Conservation (phyloP, 2,797 vertebrate genomes). For the Chloroceryle inda region DNA sequence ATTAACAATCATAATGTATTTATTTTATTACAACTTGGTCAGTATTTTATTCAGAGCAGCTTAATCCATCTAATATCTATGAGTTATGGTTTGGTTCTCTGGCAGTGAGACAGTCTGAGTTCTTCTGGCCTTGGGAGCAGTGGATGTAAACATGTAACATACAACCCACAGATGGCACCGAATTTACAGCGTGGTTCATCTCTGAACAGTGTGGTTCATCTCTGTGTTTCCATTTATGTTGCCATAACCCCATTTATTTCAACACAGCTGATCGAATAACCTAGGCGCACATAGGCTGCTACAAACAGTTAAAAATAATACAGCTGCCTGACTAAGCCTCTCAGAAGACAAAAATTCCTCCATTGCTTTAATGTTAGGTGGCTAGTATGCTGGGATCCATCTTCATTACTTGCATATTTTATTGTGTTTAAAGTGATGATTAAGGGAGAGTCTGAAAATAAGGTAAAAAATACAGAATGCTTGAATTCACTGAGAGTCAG, state of each 20-base stretch:
- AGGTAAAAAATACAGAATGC: not conserved
- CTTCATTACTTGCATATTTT: not conserved
- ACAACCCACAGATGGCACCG: not conserved
- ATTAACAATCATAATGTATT: not conserved
- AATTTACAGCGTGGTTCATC: not conserved
- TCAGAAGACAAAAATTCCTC: not conserved
- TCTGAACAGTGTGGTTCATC: not conserved
- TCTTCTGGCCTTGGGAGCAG: not conserved
- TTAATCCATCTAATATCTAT: not conserved
- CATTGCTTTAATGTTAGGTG: not conserved
- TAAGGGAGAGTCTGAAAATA: not conserved
- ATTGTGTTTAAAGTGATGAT: not conserved
- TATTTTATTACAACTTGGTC: not conserved
- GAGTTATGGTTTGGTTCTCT: not conserved
- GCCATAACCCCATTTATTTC: not conserved
- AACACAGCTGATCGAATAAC: not conserved
- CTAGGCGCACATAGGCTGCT: not conserved
- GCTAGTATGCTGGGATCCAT: not conserved
- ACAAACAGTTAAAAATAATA: not conserved
- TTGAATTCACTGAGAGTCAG: not conserved
- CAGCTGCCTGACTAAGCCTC: not conserved
- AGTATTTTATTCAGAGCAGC: not conserved
- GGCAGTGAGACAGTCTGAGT: not conserved
- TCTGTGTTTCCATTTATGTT: not conserved
- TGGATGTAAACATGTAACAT: not conserved